phyloP scores from a whole-genome alignment of 37 sponge, comb jelly and placozoan species.

The Beroe ovata region DNA sequence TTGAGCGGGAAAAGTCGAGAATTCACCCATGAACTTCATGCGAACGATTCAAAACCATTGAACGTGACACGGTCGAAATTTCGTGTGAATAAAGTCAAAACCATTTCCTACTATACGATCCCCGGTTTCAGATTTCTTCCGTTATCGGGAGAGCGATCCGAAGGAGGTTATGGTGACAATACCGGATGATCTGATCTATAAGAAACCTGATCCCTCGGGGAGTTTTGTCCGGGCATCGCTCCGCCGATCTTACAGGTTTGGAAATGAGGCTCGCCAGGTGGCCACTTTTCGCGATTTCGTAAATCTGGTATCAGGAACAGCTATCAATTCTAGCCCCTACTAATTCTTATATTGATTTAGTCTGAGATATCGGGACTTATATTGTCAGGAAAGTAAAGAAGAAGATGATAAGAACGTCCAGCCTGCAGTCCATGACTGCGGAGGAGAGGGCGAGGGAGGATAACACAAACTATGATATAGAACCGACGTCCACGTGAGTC shows the following conservation, averaged over 20 bases:
- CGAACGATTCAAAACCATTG: no score
- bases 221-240: not conserved
- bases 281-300: no score
- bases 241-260: slow-evolving; percentile 17
- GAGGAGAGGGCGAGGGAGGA: not conserved
- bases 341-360: no score
- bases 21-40: no score
- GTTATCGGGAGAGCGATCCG: slow-evolving; percentile 13
- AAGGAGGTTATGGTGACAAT: slow-evolving; percentile 37
- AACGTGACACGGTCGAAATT: no score
- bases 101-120: no score
- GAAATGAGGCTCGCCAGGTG: no score
- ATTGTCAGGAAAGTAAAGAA: slow-evolving; percentile 60
- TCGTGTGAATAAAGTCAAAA: no score
- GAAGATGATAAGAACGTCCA: not conserved
- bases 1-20: no score
- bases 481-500: slow-evolving; percentile 60
- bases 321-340: no score
- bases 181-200: not conserved
- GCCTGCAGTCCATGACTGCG: slow-evolving; percentile 38
- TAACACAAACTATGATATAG: slow-evolving; percentile 37
- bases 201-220: not conserved
- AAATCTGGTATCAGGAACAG: no score
- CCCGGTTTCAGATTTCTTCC: slow-evolving; percentile 61
- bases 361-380: no score